Evolutionary conservation across 1,140 invertebrate genomes (phyloP).

Genomic region (Lordiphosa clarofinis): DNA sequence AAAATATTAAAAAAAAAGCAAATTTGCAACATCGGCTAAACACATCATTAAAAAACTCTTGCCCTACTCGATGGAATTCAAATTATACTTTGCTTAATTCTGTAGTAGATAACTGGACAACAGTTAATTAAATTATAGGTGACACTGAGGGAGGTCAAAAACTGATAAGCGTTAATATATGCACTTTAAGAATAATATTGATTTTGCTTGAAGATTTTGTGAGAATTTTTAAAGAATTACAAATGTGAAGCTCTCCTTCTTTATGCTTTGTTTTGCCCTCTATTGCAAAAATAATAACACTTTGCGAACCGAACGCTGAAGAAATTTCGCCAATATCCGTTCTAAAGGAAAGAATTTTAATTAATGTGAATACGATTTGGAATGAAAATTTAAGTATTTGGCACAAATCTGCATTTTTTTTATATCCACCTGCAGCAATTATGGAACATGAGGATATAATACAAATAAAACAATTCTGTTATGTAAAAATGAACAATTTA

Average conservation of each 20-base stretch:
- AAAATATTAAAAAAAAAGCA: constrained; percentile 4
- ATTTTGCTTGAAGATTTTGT: constrained; percentile 9
- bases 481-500: not conserved
- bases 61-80: not conserved
- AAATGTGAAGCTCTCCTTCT: too few relatives aligned
- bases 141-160: constrained; percentile 6
- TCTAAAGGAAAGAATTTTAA: constrained; percentile 6
- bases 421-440: constrained; percentile 8
- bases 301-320: constrained; percentile 5
- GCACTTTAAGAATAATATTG: constrained; percentile 13
- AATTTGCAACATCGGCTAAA: constrained; percentile 1
- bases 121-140: constrained; percentile 12
- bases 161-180: constrained; percentile 9
- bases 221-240: constrained; percentile 11
- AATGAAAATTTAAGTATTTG: constrained; percentile 10
- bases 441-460: too few relatives aligned
- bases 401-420: constrained; percentile 1
- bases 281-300: constrained; percentile 9
- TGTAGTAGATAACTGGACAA: constrained; percentile 9
- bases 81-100: not conserved
- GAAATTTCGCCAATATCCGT: constrained; percentile 9
- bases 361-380: too few relatives aligned
- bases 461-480: not conserved
- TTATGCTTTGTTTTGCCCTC: constrained; percentile 13
- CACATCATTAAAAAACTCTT: not conserved